Base-by-base conservation (phyloP, 2,113 vertebrate species). In the Formicarius rufipectus region DNA sequence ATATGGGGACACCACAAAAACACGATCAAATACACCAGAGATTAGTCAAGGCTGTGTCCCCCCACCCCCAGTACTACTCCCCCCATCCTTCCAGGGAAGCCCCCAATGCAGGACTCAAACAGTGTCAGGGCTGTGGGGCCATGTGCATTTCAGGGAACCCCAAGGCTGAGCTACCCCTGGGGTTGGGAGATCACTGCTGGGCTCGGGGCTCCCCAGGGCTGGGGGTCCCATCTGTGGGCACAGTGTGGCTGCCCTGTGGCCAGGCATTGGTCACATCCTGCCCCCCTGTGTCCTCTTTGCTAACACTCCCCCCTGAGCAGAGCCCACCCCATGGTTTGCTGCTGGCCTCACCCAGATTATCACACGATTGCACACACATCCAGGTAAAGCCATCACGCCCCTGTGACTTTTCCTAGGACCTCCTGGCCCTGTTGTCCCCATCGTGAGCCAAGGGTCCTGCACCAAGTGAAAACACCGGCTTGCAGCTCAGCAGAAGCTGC, bases 401-500 rank as follows among this genome's bases (percentile, higher is more conserved):
- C 6, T 5, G 5, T 2, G 6, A 40, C 44, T 81, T 86, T 83
- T 80, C 14, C 35, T 0, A 0, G 67, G 33, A 53, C 35, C 31
- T 47, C 8, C n/a, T 44, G 68, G 25, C 62, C 52, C 66, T 55
- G 50, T 39, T 24, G 9, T 15, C 28, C 47, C 80, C 5, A 1
- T 35, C 33, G 64, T 1, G 4, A 12, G 18, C 11, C 4, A 1
- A 21, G 33, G 52, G 31, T 16, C 25, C 0, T 0, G 4, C 2
- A 2, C 4, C 0, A 1, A 72, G 52, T 30, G 56, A 92, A 28
- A 50, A 87, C 2, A 0, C 8, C 2, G 0, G 14, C 40, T 12
- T 23, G 53, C 28, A 37, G n/a, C 74, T 78, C 1, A 1, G 45
- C 56, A 59, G n/a, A 60, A 88, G 69, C 64, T 75, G 69, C 49